Evolutionary conservation across 2,888 invertebrate species (phyloP).

Genomic region (Osedax frankpressi): DNA sequence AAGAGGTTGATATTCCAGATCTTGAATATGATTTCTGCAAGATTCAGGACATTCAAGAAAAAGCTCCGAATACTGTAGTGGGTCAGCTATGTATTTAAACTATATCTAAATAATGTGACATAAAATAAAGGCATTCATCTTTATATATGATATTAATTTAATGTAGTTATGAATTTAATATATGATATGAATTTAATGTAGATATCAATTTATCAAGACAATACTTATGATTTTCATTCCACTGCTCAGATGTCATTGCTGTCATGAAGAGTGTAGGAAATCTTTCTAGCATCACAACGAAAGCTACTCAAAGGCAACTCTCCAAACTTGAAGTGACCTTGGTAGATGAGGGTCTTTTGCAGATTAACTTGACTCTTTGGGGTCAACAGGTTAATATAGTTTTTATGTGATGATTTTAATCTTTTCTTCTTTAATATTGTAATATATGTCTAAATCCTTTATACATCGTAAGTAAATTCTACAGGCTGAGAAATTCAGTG

Average conservation of each 20-base stretch:
- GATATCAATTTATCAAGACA: too few species aligned
- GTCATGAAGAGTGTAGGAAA: slow-evolving; percentile 66
- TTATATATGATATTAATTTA: too few species aligned
- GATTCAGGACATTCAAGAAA: background rate
- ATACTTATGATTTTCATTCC: too few species aligned
- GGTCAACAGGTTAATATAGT: slow-evolving; percentile 52
- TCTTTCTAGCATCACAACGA: slow-evolving; percentile 59
- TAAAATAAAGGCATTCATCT: too few species aligned
- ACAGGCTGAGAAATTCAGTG: slow-evolving; percentile 71
- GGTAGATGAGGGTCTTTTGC: slow-evolving; percentile 69
- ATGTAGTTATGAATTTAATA: too few species aligned
- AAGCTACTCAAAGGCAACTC: slow-evolving; percentile 65
- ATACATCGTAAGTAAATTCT: background rate
- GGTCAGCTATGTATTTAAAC: too few species aligned
- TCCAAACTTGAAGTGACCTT: slow-evolving; percentile 75
- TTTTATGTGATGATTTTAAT: background rate
- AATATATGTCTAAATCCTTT: background rate
- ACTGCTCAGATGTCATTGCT: slow-evolving; percentile 81
- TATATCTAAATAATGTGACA: too few species aligned
- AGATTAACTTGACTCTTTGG: slow-evolving; percentile 77
- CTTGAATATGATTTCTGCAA: background rate
- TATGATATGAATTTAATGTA: too few species aligned
- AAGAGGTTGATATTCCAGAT: background rate
- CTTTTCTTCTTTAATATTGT: background rate
- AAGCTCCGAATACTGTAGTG: background rate